Percentiles rank a stretch among this genome's conserved stretches.
phyloP scores from a whole-genome alignment of 2,888 invertebrate species.

The Lamellibrachia satsuma region DNA sequence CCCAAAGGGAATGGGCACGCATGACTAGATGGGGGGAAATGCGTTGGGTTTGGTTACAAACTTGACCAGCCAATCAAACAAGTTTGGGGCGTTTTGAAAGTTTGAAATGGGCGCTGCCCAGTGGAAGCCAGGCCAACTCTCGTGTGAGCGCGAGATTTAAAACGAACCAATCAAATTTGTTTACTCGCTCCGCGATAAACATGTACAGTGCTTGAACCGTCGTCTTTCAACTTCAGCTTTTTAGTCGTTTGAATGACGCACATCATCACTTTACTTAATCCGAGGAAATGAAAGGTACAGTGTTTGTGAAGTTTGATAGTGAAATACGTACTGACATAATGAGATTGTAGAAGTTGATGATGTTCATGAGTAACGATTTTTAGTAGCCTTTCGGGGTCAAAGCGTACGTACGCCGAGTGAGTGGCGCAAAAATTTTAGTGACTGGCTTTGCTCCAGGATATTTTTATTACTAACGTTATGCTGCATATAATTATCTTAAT shows the following conservation, averaged over 20 bases:
- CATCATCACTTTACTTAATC: slow-evolving; percentile 13
- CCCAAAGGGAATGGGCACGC: neutral
- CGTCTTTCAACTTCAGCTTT: slow-evolving; percentile 17
- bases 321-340: neutral
- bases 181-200: neutral
- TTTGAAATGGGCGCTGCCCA: slow-evolving; percentile 1
- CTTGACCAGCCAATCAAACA: slow-evolving; percentile 12
- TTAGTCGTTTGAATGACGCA: slow-evolving; percentile 13
- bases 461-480: neutral
- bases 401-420: neutral
- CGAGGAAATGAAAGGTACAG: neutral
- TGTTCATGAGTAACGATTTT: neutral
- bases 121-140: slow-evolving; percentile 17
- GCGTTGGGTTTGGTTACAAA: neutral
- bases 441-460: neutral
- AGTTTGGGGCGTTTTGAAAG: neutral
- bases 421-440: neutral
- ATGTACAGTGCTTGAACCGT: slow-evolving; percentile 5
- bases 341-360: neutral
- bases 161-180: neutral
- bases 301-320: neutral
- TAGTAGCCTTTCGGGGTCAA: neutral
- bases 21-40: neutral
- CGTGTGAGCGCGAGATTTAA: slow-evolving; percentile 17
- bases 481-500: neutral